Evolutionary conservation across 2,888 invertebrate species (phyloP).

Genomic region (Drosophila setosimentum): DNA sequence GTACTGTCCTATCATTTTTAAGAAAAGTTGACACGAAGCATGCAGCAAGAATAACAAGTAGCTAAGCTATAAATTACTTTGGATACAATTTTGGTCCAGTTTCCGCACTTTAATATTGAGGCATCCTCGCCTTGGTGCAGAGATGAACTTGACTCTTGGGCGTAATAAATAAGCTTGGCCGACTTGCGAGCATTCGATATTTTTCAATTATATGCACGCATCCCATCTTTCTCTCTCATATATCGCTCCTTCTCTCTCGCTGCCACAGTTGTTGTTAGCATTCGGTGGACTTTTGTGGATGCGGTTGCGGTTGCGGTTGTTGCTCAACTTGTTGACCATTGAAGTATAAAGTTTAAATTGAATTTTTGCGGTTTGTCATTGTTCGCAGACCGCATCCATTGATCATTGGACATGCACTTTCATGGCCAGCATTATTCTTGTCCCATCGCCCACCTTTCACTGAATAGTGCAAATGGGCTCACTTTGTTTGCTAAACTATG

Average conservation of each 20-base stretch:
- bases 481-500: slow-evolving; percentile 64
- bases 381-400: slow-evolving; percentile 57
- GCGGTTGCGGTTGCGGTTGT: slow-evolving; percentile 10
- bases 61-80: slow-evolving; percentile 21
- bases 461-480: slow-evolving; percentile 33
- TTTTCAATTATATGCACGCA: slow-evolving; percentile 74
- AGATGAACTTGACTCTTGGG: slow-evolving; percentile 31
- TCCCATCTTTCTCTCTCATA: slow-evolving; percentile 6
- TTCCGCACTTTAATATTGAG: slow-evolving; percentile 3
- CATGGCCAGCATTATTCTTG: neutral
- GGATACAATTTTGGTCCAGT: slow-evolving; percentile 1
- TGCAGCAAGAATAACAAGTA: slow-evolving; percentile 26
- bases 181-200: slow-evolving; percentile 65
- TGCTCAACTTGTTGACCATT: slow-evolving; percentile 59
- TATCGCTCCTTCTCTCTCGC: neutral
- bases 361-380: slow-evolving; percentile 79
- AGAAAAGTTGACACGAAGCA: slow-evolving; percentile 4
- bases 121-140: neutral
- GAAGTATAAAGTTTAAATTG: slow-evolving; percentile 78
- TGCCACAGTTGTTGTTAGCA: slow-evolving; percentile 10
- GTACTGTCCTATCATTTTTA: neutral
- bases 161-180: slow-evolving; percentile 59
- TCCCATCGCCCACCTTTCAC: neutral
- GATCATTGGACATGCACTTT: slow-evolving; percentile 23
- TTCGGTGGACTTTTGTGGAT: slow-evolving; percentile 12